Evolutionary conservation across 2,797 vertebrate species (phyloP), one percentile per base, ranked within the genome.

Genomic region (Onychomys arenicola): DNA sequence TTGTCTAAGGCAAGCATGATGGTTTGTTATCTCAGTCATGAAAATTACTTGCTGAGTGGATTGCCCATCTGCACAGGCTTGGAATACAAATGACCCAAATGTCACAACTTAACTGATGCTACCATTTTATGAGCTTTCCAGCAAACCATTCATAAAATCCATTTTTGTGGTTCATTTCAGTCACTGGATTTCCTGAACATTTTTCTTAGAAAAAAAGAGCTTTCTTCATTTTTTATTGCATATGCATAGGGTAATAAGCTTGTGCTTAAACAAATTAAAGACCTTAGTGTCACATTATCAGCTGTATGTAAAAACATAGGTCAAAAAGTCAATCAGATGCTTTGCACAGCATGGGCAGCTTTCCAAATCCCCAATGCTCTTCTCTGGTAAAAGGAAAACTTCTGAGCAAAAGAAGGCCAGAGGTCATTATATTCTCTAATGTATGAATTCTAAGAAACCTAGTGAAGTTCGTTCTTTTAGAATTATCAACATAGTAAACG

Each of bases 121-220:
- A 88, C 95, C 69, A 93, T 98, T 98, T 98, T 96, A 96, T 91
- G 92, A 75, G 95, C 96, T 98, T 98, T 98, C 97, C 97, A 97
- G 96, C 57, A 98, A 97, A 94, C 95, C 97, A 98, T 98, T 98
- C 98, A 98, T 97, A 98, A 98, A 98, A 97, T 87, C 89, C 77
- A 95, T 59, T 95, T 97, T 81, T 94, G 32, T 69, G 91, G 93
- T 96, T 97, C 94, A 98, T 97, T 91, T 94, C 61, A 93, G 95
- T 95, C 97, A 92, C 87, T 95, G 43, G 81, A 12, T 80, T 97
- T 96, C 93, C 89, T 83, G 93, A 80, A 95, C 87, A 80, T 95
- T 97, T 97, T 98, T 71, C 37, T 73, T 61, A 89, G 86, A 8
- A 57, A 37, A 59, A 90, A 94, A 96, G 1, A 97, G 86, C 37